Percentiles rank a stretch among this genome's conserved stretches.
These are phyloP conservation scores for Thysanoteuthis rhombus DNA, from an alignment of 2,888 invertebrate genomes.

Conservation along the genomic window DNA sequence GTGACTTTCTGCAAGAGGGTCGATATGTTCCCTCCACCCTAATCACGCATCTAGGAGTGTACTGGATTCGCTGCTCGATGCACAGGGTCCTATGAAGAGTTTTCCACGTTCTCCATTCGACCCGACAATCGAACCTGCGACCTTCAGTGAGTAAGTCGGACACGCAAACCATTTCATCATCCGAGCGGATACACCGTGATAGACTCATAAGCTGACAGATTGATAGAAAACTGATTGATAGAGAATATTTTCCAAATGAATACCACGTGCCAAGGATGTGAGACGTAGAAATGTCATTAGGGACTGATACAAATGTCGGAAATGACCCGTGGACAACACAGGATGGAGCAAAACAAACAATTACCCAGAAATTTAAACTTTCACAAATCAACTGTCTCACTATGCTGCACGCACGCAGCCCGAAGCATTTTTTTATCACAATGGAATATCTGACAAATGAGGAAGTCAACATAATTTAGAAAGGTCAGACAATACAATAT, in stretches of 20 bases:
- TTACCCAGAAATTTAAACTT: neutral
- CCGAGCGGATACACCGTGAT: neutral
- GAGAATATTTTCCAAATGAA: neutral
- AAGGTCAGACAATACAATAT: neutral
- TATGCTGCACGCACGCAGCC: neutral
- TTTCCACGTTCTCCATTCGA: too few species aligned
- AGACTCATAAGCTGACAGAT: too few species aligned
- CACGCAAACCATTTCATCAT: too few species aligned
- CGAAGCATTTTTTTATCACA: neutral
- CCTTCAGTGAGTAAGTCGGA: too few species aligned
- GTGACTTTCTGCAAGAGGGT: too few species aligned
- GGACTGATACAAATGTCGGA: neutral
- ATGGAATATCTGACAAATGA: neutral
- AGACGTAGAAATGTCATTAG: neutral
- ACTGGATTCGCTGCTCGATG: too few species aligned
- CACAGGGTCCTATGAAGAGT: too few species aligned
- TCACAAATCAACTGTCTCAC: neutral
- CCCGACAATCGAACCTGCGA: too few species aligned
- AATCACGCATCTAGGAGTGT: too few species aligned
- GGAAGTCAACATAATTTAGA: neutral
- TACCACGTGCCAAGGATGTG: too few species aligned
- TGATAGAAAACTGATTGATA: neutral
- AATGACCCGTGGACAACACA: neutral
- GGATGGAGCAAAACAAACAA: neutral
- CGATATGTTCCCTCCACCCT: too few species aligned